A percentile compares a stretch with the other conserved stretches of the same genome.
Evolutionary conservation across 2,113 vertebrate species (phyloP).

Genomic region (Semnornis frantzii): DNA sequence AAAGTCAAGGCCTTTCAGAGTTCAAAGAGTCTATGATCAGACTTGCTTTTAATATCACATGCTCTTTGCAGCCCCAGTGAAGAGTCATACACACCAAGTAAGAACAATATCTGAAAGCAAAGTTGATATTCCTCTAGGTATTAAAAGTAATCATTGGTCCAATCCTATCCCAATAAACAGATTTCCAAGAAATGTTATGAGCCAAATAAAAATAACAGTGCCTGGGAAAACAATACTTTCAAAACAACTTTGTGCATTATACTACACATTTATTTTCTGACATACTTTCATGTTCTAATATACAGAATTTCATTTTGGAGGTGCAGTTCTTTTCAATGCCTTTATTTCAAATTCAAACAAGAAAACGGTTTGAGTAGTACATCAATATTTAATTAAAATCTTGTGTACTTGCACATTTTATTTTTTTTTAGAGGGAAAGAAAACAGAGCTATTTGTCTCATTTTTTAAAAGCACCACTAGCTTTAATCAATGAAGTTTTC

Average conservation of each 20-base stretch:
- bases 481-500: not conserved
- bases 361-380: not conserved
- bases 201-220: not conserved
- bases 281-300: not conserved
- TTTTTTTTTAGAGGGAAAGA: not conserved
- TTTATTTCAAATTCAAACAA: not conserved
- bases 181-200: not conserved
- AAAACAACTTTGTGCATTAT: not conserved
- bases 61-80: not conserved
- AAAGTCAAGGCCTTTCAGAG: not conserved
- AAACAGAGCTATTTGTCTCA: not conserved
- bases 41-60: not conserved
- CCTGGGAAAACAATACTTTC: not conserved
- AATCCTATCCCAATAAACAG: not conserved
- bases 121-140: not conserved
- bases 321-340: not conserved
- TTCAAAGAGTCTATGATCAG: not conserved
- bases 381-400: conserved; percentile 4
- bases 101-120: not conserved
- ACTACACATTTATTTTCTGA: not conserved
- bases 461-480: not conserved
- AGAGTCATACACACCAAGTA: not conserved
- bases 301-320: not conserved
- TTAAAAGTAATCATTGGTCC: not conserved
- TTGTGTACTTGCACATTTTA: not conserved